Percentiles rank a stretch among this genome's conserved stretches.
phyloP scores from a whole-genome alignment of 2,113 vertebrate species.

The Microcebus griseorufus region DNA sequence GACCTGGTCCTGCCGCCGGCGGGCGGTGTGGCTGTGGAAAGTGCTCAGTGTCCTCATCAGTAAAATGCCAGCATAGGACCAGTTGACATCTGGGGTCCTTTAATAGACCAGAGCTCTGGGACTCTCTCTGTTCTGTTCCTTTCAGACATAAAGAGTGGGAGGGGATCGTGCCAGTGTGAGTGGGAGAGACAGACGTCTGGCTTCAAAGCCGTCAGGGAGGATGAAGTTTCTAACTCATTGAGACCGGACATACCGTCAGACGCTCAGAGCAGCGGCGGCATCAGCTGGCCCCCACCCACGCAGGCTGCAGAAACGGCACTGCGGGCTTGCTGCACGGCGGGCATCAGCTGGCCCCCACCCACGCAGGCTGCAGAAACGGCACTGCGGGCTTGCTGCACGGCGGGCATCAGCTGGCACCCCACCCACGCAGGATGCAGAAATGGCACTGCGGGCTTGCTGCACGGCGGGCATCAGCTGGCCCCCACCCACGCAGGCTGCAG shows the following conservation, averaged over 20 bases:
- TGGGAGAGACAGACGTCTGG: background rate
- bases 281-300: too few species aligned
- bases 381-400: too few species aligned
- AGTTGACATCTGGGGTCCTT: too few species aligned
- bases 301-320: too few species aligned
- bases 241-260: accelerated
- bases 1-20: background rate
- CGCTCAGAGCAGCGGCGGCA: accelerated
- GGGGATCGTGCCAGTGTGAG: background rate
- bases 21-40: background rate
- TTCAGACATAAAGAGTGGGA: background rate
- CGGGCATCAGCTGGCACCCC: too few species aligned
- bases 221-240: background rate
- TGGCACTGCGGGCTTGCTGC: too few species aligned
- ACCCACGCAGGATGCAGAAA: too few species aligned
- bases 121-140: background rate
- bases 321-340: too few species aligned
- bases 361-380: too few species aligned
- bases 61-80: background rate
- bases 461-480: too few species aligned
- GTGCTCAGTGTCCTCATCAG: accelerated
- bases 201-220: background rate
- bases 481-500: too few species aligned
- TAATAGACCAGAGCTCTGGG: background rate
- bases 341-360: too few species aligned